Base-by-base conservation (phyloP, 2,888 invertebrate genomes). In the Mechanitis mazaeus region DNA sequence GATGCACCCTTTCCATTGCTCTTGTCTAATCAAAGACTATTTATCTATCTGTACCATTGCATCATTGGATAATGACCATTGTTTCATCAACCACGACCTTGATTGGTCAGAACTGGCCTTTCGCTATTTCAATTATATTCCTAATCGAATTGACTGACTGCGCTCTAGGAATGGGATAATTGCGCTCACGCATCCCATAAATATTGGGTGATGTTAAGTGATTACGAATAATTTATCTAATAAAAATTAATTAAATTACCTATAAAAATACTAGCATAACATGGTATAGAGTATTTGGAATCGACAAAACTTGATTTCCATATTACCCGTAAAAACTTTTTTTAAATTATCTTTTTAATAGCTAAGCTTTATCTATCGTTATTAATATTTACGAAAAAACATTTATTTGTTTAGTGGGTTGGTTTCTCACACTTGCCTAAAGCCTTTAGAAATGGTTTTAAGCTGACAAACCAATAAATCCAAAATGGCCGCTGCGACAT, bases 1-100 rank as follows among this genome's bases (percentile, higher is more conserved):
- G 55, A 45, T 58, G 54, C 9, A 9, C 33, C 20, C 38, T 7
- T 33, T 66, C 58, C 66, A 66, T 38, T 60, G 58, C 62, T 11
- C 53, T 38, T 31, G 46, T 50, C 54, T 47, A 33, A 9, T 86
- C 55, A 94, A 96, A 76, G 95, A 95, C 9, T 91, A 97, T 55
- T 87, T n/a, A 28, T 20, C n/a, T 4, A 31, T 28, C 28, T 47
- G 33, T 47, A 54, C 20, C n/a, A 31, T 58, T 7, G 50, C 60
- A 47, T 62, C 67, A 62, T 63, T 67, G 67, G 58, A 64, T 45
- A 47, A 33, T 42, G 45, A 45, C 55, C 58, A 59, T 57, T 63
- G 63, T 63, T 56, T 63, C 60, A 62, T 65, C 60, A 62, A 59
- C 56, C 58, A 76, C 82, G 83, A 83, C 85, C 83, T 74, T 71